A percentile compares a stretch with the other conserved stretches of the same genome.
phyloP scores from a whole-genome alignment of 2,888 invertebrate genomes.

The Linnaemya vulpina region DNA sequence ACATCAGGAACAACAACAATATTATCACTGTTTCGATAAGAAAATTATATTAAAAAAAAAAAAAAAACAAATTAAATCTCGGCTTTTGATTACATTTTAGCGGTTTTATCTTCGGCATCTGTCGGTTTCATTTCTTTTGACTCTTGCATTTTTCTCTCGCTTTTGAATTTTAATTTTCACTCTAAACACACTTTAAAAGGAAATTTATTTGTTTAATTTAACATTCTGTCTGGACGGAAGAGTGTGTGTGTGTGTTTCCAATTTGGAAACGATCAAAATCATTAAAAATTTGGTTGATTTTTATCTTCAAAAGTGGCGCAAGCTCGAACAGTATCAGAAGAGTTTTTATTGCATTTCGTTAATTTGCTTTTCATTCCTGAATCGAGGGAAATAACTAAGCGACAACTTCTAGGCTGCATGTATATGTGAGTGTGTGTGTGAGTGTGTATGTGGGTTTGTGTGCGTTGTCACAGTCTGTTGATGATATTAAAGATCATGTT shows the following conservation, averaged over 20 bases:
- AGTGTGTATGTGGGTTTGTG: slow-evolving; percentile 26
- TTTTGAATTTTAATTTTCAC: slow-evolving; percentile 59
- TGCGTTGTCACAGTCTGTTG: slow-evolving; percentile 55
- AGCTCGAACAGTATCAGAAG: slow-evolving; percentile 63
- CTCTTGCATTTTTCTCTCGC: slow-evolving; percentile 34
- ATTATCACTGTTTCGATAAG: slow-evolving; percentile 61
- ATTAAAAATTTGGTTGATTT: slow-evolving; percentile 77
- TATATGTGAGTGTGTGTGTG: background rate
- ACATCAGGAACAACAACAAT: slow-evolving; percentile 40
- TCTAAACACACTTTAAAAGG: slow-evolving; percentile 44
- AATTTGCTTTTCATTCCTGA: slow-evolving; percentile 76
- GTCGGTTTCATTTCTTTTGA: slow-evolving; percentile 67
- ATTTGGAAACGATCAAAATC: slow-evolving; percentile 68
- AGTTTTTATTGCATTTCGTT: slow-evolving; percentile 58
- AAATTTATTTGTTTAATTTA: slow-evolving; percentile 61
- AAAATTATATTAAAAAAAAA: too few relatives aligned
- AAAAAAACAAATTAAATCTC: slow-evolving; percentile 46
- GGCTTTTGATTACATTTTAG: slow-evolving; percentile 49
- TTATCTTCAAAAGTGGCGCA: slow-evolving; percentile 80
- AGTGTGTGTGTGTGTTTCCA: slow-evolving; percentile 21
- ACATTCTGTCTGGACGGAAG: slow-evolving; percentile 19
- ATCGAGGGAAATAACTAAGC: slow-evolving; percentile 3
- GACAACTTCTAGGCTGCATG: background rate
- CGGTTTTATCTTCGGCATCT: slow-evolving; percentile 61
- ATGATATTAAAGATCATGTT: slow-evolving; percentile 70